phyloP scores from a whole-genome alignment of 2,888 invertebrate genomes.

The Megaustenia siamemsis region DNA sequence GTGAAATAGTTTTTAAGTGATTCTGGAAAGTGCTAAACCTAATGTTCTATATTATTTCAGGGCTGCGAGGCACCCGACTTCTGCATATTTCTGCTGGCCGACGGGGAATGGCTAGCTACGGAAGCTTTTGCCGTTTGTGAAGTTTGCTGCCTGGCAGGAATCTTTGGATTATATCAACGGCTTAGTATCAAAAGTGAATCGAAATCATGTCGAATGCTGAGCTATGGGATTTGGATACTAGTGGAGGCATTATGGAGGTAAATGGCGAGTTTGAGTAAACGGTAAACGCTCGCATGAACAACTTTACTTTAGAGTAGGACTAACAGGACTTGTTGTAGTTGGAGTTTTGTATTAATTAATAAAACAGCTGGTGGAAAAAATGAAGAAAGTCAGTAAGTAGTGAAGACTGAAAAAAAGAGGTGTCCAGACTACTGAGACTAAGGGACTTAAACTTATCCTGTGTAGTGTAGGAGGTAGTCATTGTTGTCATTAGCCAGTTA shows the following conservation, averaged over 20 bases:
- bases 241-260: slow-evolving; percentile 93
- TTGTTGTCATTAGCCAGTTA: too few species aligned
- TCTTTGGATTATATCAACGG: background rate
- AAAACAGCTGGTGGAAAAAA: too few species aligned
- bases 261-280: too few species aligned
- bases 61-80: slow-evolving; percentile 1
- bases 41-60: slow-evolving; percentile 11
- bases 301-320: too few species aligned
- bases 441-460: too few species aligned
- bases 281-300: too few species aligned
- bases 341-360: too few species aligned
- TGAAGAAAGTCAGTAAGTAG: too few species aligned
- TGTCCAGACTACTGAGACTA: too few species aligned
- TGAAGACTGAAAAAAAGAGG: too few species aligned
- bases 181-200: background rate
- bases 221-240: slow-evolving; percentile 87
- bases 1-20: background rate
- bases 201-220: slow-evolving; percentile 53
- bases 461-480: too few species aligned
- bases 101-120: slow-evolving; percentile 23
- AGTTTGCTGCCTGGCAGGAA: background rate
- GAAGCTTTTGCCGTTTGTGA: background rate
- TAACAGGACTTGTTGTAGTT: too few species aligned
- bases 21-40: background rate
- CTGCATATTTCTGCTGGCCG: background rate